Percentiles rank a stretch among this genome's conserved stretches.
Evolutionary conservation across 2,888 invertebrate species (phyloP).

Genomic region (Drosophila fulvimacula): DNA sequence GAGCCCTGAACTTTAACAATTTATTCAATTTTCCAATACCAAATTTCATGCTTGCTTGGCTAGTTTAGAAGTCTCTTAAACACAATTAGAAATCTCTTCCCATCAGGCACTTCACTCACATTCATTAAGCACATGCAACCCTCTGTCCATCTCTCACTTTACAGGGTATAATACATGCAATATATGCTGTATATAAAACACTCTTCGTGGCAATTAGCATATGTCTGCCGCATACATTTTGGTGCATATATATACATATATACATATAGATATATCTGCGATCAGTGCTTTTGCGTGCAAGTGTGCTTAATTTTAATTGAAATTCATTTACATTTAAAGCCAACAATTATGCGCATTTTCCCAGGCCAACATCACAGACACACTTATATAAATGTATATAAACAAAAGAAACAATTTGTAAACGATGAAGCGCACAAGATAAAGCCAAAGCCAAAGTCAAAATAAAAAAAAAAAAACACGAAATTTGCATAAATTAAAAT

Average conservation of each 20-base stretch:
- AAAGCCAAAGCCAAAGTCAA: slow-evolving; percentile 41
- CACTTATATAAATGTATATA: neutral
- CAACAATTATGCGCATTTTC: slow-evolving; percentile 75
- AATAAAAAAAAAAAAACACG: neutral
- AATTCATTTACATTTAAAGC: slow-evolving; percentile 77
- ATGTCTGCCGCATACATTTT: slow-evolving; percentile 45
- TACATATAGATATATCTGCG: no score
- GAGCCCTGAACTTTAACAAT: no score
- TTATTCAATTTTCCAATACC: no score
- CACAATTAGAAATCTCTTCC: no score
- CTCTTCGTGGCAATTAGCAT: slow-evolving; percentile 63
- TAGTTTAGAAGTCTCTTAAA: no score
- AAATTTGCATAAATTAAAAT: slow-evolving; percentile 76
- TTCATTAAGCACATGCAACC: neutral
- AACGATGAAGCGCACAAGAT: slow-evolving; percentile 74
- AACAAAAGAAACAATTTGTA: slow-evolving; percentile 65
- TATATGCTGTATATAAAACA: slow-evolving; percentile 8
- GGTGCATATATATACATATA: no score
- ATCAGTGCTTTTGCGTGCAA: slow-evolving; percentile 25
- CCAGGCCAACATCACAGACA: slow-evolving; percentile 45
- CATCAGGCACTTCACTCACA: neutral
- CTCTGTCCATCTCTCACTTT: neutral
- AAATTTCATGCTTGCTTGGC: no score
- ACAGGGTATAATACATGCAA: slow-evolving; percentile 3
- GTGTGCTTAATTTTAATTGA: slow-evolving; percentile 70